Conservation (phyloP, 2,113 vertebrate species). For the Xiphophorus hellerii region DNA sequence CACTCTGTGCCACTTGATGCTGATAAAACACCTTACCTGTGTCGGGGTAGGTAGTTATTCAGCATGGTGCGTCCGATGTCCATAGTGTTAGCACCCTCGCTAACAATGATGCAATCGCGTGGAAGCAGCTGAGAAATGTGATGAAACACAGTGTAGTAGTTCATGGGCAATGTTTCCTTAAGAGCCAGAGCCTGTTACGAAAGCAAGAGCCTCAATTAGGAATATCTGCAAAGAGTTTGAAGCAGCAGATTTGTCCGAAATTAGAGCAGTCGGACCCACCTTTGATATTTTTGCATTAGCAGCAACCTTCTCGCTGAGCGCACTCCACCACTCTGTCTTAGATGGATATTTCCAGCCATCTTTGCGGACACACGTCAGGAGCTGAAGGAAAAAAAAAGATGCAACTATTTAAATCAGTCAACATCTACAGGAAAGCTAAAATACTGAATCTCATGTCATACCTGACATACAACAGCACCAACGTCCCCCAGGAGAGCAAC, state of each 20-base stretch:
- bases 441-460: neutral
- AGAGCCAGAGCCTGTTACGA: constrained; percentile 76
- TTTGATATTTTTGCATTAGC: constrained; percentile 85
- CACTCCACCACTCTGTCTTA: constrained; percentile 88
- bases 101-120: constrained; percentile 90
- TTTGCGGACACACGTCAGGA: constrained; percentile 80
- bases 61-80: constrained; percentile 97
- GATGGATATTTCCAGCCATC: constrained; percentile 83
- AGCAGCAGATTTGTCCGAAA: neutral
- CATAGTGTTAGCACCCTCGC: constrained; percentile 98
- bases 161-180: constrained; percentile 86
- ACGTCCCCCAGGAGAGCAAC: constrained; percentile 90
- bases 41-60: constrained; percentile 88
- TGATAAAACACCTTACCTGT: constrained; percentile 79
- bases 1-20: neutral
- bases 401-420: neutral
- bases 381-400: constrained; percentile 70
- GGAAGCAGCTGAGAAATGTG: constrained; percentile 88
- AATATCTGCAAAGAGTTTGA: neutral
- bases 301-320: constrained; percentile 84
- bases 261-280: constrained; percentile 68
- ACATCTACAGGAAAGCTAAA: neutral
- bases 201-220: neutral
- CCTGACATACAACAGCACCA: constrained; percentile 86
- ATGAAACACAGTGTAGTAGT: constrained; percentile 94